Evolutionary conservation across 1,140 invertebrate species (phyloP).

Genomic region (Pemphigus obesinymphae): DNA sequence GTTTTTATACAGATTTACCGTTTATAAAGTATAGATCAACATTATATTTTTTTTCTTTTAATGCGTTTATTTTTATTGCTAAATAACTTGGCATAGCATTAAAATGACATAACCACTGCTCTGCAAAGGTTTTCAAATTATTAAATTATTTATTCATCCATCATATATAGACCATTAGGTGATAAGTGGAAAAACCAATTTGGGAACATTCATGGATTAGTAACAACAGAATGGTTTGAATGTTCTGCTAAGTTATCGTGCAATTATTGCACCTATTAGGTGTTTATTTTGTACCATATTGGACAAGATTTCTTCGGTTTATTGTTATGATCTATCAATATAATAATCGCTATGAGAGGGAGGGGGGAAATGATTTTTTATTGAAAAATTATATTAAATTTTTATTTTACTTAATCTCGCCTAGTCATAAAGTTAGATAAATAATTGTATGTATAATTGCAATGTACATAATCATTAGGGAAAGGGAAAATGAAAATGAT

Average conservation of each 20-base stretch:
- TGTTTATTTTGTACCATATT: not conserved
- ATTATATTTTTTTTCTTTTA: not conserved
- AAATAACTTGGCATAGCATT: no score
- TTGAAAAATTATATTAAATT: not conserved
- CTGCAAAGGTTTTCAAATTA: no score
- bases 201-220: no score
- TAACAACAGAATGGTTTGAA: no score
- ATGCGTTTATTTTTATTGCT: no score
- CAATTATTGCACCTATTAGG: not conserved
- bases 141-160: no score
- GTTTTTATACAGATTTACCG: not conserved
- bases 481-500: slow-evolving; percentile 12
- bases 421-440: slow-evolving; percentile 34
- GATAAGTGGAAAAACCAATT: no score
- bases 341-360: not conserved
- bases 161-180: no score
- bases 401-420: slow-evolving; percentile 38
- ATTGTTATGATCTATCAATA: not conserved
- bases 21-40: not conserved
- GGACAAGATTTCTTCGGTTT: not conserved
- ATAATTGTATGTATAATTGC: not conserved
- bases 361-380: not conserved
- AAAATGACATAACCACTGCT: no score
- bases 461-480: slow-evolving; percentile 14
- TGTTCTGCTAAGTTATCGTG: no score